Evolutionary conservation across 2,888 invertebrate genomes (phyloP).

Genomic region (Galerucella calmariensis): DNA sequence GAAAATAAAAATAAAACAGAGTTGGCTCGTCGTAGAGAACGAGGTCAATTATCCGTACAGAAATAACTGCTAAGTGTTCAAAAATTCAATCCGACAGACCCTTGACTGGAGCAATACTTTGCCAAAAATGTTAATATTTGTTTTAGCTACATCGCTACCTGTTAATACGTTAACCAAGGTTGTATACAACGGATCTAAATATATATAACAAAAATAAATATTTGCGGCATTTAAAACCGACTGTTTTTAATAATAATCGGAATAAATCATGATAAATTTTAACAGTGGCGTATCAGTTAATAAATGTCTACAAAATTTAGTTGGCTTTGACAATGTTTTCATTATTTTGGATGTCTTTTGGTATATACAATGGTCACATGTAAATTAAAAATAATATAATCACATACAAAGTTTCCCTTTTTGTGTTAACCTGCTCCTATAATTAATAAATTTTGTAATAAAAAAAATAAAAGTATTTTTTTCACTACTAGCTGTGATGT

Average conservation of each 20-base stretch:
- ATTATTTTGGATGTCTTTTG: too few relatives aligned
- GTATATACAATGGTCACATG: too few relatives aligned
- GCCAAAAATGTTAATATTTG: slow-evolving; percentile 4
- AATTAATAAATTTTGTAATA: too few relatives aligned
- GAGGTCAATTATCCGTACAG: slow-evolving; percentile 6
- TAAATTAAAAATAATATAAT: too few relatives aligned
- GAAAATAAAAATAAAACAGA: slow-evolving; percentile 9
- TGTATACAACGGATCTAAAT: neutral
- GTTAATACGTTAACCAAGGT: slow-evolving; percentile 3
- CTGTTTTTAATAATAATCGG: neutral
- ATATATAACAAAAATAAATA: slow-evolving; percentile 1
- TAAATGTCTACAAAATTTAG: too few relatives aligned
- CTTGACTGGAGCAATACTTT: slow-evolving; percentile 2
- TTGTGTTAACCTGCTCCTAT: too few relatives aligned
- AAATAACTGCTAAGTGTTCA: slow-evolving; percentile 4
- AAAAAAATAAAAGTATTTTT: too few relatives aligned
- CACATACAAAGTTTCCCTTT: too few relatives aligned
- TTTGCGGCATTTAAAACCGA: neutral
- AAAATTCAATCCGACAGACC: neutral
- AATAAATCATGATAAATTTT: neutral
- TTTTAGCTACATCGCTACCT: slow-evolving; percentile 3
- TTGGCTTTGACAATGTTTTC: too few relatives aligned
- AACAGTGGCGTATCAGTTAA: neutral
- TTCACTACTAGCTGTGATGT: too few relatives aligned
- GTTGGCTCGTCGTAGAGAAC: slow-evolving; percentile 3